phyloP scores from a whole-genome alignment of 1,140 invertebrate species.

The Battus philenor region DNA sequence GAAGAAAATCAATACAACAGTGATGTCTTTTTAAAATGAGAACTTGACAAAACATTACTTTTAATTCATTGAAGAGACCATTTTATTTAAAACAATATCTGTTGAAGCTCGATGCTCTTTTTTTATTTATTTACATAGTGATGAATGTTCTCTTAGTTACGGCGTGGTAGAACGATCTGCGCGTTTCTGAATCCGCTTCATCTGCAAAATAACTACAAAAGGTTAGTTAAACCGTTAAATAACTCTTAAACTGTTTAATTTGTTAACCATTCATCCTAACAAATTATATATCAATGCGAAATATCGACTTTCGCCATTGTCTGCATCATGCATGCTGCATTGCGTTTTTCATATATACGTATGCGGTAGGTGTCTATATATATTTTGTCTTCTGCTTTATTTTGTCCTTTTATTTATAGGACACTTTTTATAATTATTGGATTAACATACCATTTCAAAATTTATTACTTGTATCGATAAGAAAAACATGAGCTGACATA shows the following conservation, averaged over 20 bases:
- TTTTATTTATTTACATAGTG: slow-evolving; percentile 76
- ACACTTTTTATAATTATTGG: no score
- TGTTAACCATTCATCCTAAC: slow-evolving; percentile 17
- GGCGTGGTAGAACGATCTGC: slow-evolving; percentile 72
- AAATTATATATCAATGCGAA: slow-evolving; percentile 29
- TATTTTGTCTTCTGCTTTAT: slow-evolving; percentile 22
- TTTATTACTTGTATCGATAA: no score
- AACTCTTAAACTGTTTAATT: slow-evolving; percentile 19
- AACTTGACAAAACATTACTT: slow-evolving; percentile 72
- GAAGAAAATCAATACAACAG: slow-evolving; percentile 72
- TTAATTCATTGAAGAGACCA: slow-evolving; percentile 66
- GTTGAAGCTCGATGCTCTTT: slow-evolving; percentile 70
- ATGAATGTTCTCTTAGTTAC: slow-evolving; percentile 72
- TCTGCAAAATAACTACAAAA: slow-evolving; percentile 64
- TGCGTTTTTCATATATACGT: slow-evolving; percentile 54
- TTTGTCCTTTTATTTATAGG: slow-evolving; percentile 7
- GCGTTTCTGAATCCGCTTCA: slow-evolving; percentile 55
- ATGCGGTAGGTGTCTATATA: slow-evolving; percentile 28
- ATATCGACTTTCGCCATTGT: slow-evolving; percentile 73
- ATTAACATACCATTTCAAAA: no score
- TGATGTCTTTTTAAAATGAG: slow-evolving; percentile 74
- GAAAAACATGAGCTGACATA: no score
- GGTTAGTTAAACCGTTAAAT: slow-evolving; percentile 51
- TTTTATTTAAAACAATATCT: slow-evolving; percentile 69
- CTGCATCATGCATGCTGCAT: slow-evolving; percentile 73